Base-by-base conservation (phyloP, 2,888 invertebrate genomes). In the Crossocerus cetratus region DNA sequence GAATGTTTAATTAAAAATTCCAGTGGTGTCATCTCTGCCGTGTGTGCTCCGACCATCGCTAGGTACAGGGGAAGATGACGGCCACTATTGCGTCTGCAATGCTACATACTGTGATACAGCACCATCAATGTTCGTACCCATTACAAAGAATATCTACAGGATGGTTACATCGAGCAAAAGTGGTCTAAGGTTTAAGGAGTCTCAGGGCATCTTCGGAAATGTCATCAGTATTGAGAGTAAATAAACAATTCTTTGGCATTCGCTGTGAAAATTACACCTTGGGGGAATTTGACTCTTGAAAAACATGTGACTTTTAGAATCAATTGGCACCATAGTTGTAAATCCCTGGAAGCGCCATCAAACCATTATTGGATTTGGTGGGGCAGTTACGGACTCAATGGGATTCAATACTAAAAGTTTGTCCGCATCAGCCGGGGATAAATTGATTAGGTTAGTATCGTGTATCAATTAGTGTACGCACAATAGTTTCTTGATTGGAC, bases 281-380 rank as follows among this genome's bases (percentile, higher is more conserved):
- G 3, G 16, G 4, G 49, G 5, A 49, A 16, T 49, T 14, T 2
- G 14, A 49, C 14, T 49, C 1, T 14, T 8, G 49, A 4, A 49
- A 49, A 49, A 49, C 11, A 49, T 49, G 4, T 2, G 2, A 49
- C 13, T 11, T 49, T 16, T 49, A 49, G 49, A 49, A 49, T 1
- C 5, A 2, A 49, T 16, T 14, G 49, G 49, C 3, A 11, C 49
- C 16, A 57, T 77, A 1, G 45, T 13, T 8, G 2, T 77, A 11
- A 22, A 77, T 13, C 49, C 5, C 0, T 21, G 2, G 1, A 44
- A 67, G 0, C 45, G 16, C 2, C 74, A 73, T 32, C 77, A 77
- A 67, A 62, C 5, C 5, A 94, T 98, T 16, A 89, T 94, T 72
- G 97, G 97, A 0, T 97, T 96, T 88, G 98, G 98, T 0, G 97